Conservation (phyloP, 2,113 vertebrate species). For the Ovis aries region ARS-UI_Ramb_v3.0 NC_056080.1:103560001-103560500, state of each 20-base stretch:
- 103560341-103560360: conserved; percentile 28
- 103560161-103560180: not conserved
- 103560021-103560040: conserved; percentile 4
- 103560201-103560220: conserved; percentile 25
- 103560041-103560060: not conserved
- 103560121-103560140: not conserved
- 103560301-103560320: not conserved
- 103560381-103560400: conserved; percentile 34
- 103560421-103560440: not conserved
- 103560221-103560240: conserved; percentile 39
- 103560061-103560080: not conserved
- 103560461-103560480: conserved; percentile 29
- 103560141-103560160: not conserved
- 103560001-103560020: not conserved
- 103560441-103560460: conserved; percentile 19
- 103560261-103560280: not conserved
- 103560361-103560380: conserved; percentile 48
- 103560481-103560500: conserved; percentile 26
- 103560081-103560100: not conserved
- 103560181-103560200: not conserved
- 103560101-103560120: not conserved
- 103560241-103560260: conserved; percentile 46
- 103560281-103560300: conserved; percentile 29
- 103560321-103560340: not conserved
- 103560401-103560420: conserved; percentile 50